Base-by-base conservation (phyloP, 2,888 invertebrate genomes). In the Pogonocherus hispidulus region DNA sequence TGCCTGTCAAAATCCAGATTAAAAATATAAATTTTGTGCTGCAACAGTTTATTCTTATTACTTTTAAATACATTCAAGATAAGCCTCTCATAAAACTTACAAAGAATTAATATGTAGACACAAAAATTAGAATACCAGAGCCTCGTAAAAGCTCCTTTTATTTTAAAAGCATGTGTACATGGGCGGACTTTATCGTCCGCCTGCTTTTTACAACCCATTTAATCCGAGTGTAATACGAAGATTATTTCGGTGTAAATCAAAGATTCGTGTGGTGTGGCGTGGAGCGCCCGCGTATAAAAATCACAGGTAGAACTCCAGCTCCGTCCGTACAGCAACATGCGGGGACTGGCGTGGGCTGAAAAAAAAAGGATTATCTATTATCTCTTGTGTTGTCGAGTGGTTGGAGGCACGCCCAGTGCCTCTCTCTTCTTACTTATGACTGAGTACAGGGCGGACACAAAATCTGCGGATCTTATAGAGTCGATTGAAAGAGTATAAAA, bases 361-460 rank as follows among this genome's bases (percentile, higher is more conserved):
- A 71, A 71, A 71, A 72, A 68, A 67, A 70, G 76, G 78, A 78
- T 80, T 80, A 79, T 80, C 80, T 80, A 80, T 80, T 80, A 80
- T 80, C 80, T 80, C 71, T 73, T 76, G 73, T 76, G 71, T 56
- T 71, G 76, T 73, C 75, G 74, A 78, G 75, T 74, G 79, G 72
- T 63, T 68, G 67, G 73, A 46, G 78, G 74, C 79, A 79, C 79
- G 78, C 80, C 80, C 75, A 70, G 66, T 59, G 63, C 63, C 64
- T 71, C 72, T 66, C 47, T 67, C 67, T 56, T 72, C 44, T 23
- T 46, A 11, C 62, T 14, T 14, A 16, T 14, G 16, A 14, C 41
- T 14, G 41, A n/a, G 1, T 54, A 60, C 63, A 60, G 54, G 60
- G 60, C 47, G 66, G 47, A 47, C 37, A 23, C 46, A 8, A 18